Percentiles rank a stretch among this genome's conserved stretches.
Evolutionary conservation across 1,140 invertebrate species (phyloP).

Genomic region (Charaxes varanes): DNA sequence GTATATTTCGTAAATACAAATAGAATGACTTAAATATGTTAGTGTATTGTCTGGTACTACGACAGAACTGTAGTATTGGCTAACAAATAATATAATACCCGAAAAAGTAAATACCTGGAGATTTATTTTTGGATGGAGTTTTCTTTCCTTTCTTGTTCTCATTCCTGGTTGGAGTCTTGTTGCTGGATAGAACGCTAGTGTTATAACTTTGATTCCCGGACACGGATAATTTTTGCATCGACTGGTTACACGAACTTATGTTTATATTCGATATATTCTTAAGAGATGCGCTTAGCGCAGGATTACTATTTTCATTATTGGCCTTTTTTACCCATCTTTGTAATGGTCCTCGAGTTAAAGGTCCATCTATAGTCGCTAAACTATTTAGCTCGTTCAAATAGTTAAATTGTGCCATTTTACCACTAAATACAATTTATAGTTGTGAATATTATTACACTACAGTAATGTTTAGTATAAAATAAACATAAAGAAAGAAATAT

Average conservation of each 20-base stretch:
- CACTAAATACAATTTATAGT: background rate
- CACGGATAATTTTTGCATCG: slow-evolving; percentile 74
- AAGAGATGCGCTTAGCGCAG: slow-evolving; percentile 44
- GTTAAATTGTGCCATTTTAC: slow-evolving; percentile 83
- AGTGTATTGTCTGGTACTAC: too few relatives aligned
- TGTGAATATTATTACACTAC: background rate
- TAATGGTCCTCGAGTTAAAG: slow-evolving; percentile 83
- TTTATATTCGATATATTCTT: slow-evolving; percentile 64
- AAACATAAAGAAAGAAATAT: slow-evolving; percentile 1
- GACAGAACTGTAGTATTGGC: too few relatives aligned
- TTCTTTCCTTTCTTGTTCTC: slow-evolving; percentile 73
- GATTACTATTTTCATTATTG: slow-evolving; percentile 55
- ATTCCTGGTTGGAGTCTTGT: slow-evolving; percentile 66
- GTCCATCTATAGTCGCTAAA: slow-evolving; percentile 83
- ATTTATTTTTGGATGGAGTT: slow-evolving; percentile 81
- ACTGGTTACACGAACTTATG: slow-evolving; percentile 72
- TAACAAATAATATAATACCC: too few relatives aligned
- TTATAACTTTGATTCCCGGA: slow-evolving; percentile 74
- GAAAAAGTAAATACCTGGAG: slow-evolving; percentile 69
- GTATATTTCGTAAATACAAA: too few relatives aligned
- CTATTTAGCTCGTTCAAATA: slow-evolving; percentile 86
- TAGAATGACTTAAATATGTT: too few relatives aligned
- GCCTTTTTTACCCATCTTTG: slow-evolving; percentile 86
- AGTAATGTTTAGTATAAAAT: background rate
- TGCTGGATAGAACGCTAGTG: slow-evolving; percentile 50